These are phyloP conservation scores for Pheucticus melanocephalus DNA, from an alignment of 2,113 vertebrate genomes.

Conservation along the genomic window DNA sequence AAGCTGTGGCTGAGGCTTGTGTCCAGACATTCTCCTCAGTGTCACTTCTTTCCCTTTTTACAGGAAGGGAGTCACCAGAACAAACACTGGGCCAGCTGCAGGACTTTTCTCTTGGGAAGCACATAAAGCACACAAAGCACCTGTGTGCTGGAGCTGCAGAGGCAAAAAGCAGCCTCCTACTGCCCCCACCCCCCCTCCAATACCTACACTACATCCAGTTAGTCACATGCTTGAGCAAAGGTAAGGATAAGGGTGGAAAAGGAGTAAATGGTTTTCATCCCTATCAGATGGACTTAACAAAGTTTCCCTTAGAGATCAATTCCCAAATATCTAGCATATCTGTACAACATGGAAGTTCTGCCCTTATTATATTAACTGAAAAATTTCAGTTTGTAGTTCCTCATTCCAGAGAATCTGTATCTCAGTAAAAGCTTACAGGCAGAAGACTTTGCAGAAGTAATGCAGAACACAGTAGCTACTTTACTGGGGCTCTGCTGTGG, in stretches of 20 bases:
- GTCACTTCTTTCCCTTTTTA: not conserved
- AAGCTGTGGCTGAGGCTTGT: not conserved
- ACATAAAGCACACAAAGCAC: not conserved
- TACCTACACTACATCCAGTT: not conserved
- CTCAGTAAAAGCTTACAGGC: not conserved
- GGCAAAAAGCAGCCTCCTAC: not conserved
- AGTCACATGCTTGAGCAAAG: fast-evolving
- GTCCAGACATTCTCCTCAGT: not conserved
- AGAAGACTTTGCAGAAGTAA: not conserved
- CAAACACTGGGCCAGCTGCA: not conserved
- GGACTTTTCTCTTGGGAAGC: not conserved
- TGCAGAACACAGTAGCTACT: not conserved
- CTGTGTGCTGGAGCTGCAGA: not conserved
- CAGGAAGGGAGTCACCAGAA: not conserved
- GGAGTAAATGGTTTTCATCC: not conserved
- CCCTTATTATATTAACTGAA: not conserved
- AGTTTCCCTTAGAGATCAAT: not conserved
- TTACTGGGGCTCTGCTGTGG: not conserved
- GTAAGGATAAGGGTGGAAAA: not conserved
- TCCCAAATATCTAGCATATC: not conserved
- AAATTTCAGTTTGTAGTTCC: not conserved
- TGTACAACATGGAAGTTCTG: not conserved
- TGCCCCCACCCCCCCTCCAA: not conserved
- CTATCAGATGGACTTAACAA: not conserved
- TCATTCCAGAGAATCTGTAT: not conserved